A percentile compares a stretch with the other conserved stretches of the same genome.
Conservation (phyloP, 2,888 invertebrate genomes). For the Andrena minutula region DNA sequence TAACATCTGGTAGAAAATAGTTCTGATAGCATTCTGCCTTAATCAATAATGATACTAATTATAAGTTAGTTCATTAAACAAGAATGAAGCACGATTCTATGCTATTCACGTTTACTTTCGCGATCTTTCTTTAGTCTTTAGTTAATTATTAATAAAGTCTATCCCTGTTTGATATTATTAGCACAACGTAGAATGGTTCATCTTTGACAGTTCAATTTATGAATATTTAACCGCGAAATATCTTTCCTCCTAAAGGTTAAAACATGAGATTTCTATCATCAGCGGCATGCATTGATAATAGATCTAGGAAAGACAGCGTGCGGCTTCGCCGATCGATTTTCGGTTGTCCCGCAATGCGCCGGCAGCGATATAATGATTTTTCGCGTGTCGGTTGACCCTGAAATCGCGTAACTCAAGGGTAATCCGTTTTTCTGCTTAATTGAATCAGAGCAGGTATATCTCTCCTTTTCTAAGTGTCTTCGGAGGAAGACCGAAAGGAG, state of each 20-base stretch:
- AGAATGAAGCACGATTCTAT: background rate
- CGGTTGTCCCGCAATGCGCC: constrained; percentile 48
- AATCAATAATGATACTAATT: background rate
- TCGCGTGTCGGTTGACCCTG: constrained; percentile 73
- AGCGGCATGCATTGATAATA: constrained; percentile 44
- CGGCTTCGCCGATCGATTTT: constrained; percentile 68
- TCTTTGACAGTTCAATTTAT: background rate
- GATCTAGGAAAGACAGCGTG: constrained; percentile 48
- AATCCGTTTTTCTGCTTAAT: constrained; percentile 68
- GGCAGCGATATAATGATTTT: constrained; percentile 64
- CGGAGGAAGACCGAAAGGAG: background rate
- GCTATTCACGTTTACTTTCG: constrained; percentile 6
- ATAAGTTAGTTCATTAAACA: constrained; percentile 1
- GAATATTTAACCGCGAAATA: background rate
- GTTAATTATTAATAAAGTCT: constrained; percentile 38
- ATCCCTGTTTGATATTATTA: background rate
- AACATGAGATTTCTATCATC: constrained; percentile 23
- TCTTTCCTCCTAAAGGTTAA: background rate
- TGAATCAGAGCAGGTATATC: constrained; percentile 39
- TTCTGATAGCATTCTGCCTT: background rate
- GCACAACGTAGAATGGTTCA: constrained; percentile 1
- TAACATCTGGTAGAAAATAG: background rate
- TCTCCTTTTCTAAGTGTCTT: constrained; percentile 25
- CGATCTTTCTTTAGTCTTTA: background rate
- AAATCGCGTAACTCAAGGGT: constrained; percentile 74